A percentile compares a stretch with the other conserved stretches of the same genome.
These are phyloP conservation scores for Cremastinae sp. DNA, from an alignment of 2,888 invertebrate species.

Conservation along the genomic window DNA sequence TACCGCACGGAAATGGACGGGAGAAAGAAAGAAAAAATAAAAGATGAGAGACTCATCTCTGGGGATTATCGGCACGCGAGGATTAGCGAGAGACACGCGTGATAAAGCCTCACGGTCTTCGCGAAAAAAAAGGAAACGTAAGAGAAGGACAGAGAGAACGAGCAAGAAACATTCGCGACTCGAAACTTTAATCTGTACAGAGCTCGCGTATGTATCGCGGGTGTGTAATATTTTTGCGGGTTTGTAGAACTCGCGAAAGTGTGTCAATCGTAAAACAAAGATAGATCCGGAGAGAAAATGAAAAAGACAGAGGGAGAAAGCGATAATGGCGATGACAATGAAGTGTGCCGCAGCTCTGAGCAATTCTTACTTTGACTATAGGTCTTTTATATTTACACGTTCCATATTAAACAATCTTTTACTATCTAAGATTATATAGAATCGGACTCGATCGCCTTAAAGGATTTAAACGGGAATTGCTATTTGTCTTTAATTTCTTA, in stretches of 20 bases:
- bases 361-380: no score
- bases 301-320: slow-evolving; percentile 13
- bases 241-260: slow-evolving; percentile 54
- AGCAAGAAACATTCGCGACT: slow-evolving; percentile 8
- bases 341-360: slow-evolving; percentile 20
- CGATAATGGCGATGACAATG: slow-evolving; percentile 23
- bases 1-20: no score
- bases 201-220: slow-evolving; percentile 54
- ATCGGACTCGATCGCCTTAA: no score
- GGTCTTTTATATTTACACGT: no score
- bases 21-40: background rate
- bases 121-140: slow-evolving; percentile 6
- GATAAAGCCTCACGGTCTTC: slow-evolving; percentile 42
- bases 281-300: background rate
- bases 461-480: no score
- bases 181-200: slow-evolving; percentile 43
- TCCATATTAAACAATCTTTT: no score
- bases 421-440: no score
- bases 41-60: slow-evolving; percentile 23
- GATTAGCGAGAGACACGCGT: slow-evolving; percentile 4
- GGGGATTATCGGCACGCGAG: slow-evolving; percentile 21
- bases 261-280: slow-evolving; percentile 42
- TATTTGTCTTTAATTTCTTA: no score
- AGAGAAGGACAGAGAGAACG: background rate
- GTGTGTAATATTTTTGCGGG: slow-evolving; percentile 64